phyloP scores from a whole-genome alignment of 2,113 vertebrate genomes.

The Anhinga anhinga region DNA sequence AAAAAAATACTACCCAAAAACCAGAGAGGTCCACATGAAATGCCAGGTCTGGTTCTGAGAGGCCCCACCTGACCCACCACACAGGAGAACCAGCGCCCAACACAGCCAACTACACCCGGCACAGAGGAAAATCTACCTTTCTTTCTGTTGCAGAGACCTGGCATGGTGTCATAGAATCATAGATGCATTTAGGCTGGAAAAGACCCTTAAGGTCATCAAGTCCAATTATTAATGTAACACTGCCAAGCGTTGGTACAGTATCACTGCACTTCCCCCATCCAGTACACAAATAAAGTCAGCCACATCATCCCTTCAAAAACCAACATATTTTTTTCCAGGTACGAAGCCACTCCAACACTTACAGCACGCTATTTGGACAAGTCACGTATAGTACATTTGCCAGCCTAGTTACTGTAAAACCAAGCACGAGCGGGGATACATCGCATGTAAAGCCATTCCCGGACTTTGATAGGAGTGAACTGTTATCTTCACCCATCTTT shows the following conservation, averaged over 20 bases:
- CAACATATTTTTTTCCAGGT: background rate
- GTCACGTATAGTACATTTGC: background rate
- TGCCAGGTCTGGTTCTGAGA: background rate
- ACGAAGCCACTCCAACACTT: background rate
- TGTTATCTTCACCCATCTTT: slow-evolving; percentile 16
- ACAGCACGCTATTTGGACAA: background rate
- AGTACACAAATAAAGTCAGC: background rate
- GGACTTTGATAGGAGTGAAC: background rate
- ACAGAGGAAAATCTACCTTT: background rate
- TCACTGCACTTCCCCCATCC: too few species aligned
- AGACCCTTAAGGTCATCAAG: background rate
- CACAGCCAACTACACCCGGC: background rate
- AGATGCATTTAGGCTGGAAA: background rate
- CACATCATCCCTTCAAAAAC: background rate
- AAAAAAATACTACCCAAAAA: background rate
- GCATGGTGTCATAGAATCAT: background rate
- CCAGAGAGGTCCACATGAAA: background rate
- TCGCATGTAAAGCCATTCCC: background rate
- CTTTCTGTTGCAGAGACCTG: background rate
- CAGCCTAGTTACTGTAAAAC: slow-evolving; percentile 34
- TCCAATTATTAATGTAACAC: background rate
- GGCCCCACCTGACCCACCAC: background rate
- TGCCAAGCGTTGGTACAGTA: background rate
- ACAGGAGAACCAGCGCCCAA: background rate
- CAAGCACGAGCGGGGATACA: background rate